These are phyloP conservation scores for Ophthalmolycus amberensis DNA, from an alignment of 2,113 vertebrate species.

Conservation along the genomic window DNA sequence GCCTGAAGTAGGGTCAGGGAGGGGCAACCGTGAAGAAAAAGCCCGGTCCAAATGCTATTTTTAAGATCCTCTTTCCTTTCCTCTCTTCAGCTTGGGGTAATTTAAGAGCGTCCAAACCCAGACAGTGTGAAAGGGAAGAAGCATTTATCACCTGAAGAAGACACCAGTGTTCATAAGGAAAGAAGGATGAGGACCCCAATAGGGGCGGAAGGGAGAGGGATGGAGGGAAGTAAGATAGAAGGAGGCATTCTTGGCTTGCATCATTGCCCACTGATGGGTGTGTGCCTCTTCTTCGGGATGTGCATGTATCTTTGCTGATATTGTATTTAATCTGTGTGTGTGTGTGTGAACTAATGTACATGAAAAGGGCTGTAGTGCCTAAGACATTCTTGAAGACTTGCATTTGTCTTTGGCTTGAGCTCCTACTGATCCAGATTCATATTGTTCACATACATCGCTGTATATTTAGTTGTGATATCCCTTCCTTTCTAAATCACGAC, in stretches of 20 bases:
- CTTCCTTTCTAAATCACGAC: no score
- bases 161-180: constrained; percentile 72
- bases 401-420: background rate
- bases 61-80: constrained; percentile 71
- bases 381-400: background rate
- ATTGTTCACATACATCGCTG: background rate
- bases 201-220: constrained; percentile 31
- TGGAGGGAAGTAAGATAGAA: constrained; percentile 20
- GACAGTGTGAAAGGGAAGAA: constrained; percentile 62
- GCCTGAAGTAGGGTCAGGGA: constrained; percentile 48
- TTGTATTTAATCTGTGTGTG: background rate
- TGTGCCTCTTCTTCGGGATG: background rate
- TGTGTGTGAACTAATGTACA: background rate
- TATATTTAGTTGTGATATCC: background rate
- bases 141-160: constrained; percentile 80
- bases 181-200: constrained; percentile 60
- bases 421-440: background rate
- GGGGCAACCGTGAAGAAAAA: constrained; percentile 71
- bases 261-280: background rate
- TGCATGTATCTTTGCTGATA: background rate
- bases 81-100: constrained; percentile 74
- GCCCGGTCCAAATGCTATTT: constrained; percentile 78
- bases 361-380: background rate
- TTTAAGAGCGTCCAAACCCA: constrained; percentile 78
- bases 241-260: constrained; percentile 23